Evolutionary conservation across 2,113 vertebrate genomes (phyloP).

Genomic region (Cygnus atratus): DNA sequence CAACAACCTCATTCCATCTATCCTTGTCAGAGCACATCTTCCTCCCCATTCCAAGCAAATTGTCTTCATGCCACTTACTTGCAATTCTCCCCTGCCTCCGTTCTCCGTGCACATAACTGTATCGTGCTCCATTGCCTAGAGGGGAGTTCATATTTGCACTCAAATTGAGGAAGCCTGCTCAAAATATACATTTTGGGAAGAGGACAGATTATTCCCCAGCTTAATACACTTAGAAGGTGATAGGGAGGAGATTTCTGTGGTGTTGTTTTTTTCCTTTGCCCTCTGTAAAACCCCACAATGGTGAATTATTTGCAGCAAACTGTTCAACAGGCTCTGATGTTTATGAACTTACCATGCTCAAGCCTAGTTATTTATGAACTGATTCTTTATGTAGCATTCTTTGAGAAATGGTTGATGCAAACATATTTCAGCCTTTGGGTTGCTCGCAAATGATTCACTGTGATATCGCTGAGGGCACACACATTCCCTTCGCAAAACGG

Average conservation of each 20-base stretch:
- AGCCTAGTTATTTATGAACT: background rate
- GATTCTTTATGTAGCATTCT: background rate
- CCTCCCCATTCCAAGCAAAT: slow-evolving; percentile 28
- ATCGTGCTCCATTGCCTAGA: background rate
- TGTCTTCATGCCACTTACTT: background rate
- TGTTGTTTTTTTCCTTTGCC: background rate
- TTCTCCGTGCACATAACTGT: background rate
- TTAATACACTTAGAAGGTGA: background rate
- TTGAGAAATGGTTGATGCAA: background rate
- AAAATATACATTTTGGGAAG: background rate
- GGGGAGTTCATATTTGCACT: background rate
- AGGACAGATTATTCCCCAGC: background rate
- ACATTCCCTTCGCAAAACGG: background rate
- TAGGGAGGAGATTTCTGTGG: background rate
- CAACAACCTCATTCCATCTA: slow-evolving; percentile 46
- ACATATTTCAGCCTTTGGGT: background rate
- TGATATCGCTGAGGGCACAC: background rate
- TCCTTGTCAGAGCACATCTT: slow-evolving; percentile 57
- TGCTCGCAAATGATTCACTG: background rate
- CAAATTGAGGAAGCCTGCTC: background rate
- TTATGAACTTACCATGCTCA: background rate
- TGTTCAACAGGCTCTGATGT: background rate
- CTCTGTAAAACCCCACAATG: background rate
- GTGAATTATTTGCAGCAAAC: slow-evolving; percentile 9
- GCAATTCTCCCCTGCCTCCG: background rate